phyloP scores from a whole-genome alignment of 2,113 vertebrate genomes.

The Caranx melampygus region DNA sequence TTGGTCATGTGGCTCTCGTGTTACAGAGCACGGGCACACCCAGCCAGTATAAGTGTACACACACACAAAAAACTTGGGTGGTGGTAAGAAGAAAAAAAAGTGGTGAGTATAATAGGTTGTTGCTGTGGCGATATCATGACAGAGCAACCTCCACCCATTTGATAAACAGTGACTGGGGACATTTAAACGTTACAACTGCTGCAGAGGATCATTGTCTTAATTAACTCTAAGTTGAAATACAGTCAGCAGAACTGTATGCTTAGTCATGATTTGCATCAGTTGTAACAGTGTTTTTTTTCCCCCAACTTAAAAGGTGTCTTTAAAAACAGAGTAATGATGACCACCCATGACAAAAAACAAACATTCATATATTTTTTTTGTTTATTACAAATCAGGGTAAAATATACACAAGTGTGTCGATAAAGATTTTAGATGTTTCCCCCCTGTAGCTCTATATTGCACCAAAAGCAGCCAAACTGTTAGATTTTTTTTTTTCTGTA shows the following conservation, averaged over 20 bases:
- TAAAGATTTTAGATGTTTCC: not conserved
- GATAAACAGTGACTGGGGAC: constrained; percentile 34
- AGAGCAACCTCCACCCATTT: constrained; percentile 45
- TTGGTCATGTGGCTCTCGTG: constrained; percentile 67
- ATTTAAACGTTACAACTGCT: not conserved
- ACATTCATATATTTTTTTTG: constrained; percentile 6
- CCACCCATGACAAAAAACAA: constrained; percentile 33
- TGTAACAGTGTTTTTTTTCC: not conserved
- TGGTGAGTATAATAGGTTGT: constrained; percentile 11
- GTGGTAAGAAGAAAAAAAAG: not conserved
- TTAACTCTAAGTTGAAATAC: not conserved
- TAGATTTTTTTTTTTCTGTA: not conserved
- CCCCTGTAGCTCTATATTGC: constrained; percentile 10
- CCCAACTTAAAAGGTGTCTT: not conserved
- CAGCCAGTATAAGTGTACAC: not conserved
- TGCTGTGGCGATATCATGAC: not conserved
- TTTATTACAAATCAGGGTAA: constrained; percentile 69
- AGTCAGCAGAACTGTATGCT: not conserved
- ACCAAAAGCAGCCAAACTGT: constrained; percentile 29
- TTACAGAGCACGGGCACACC: constrained; percentile 62
- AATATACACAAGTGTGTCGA: constrained; percentile 14
- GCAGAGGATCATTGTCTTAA: not conserved
- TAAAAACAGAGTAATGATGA: constrained; percentile 3
- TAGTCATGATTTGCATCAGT: not conserved
- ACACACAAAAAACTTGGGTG: constrained; percentile 2